Evolutionary conservation across 2,888 invertebrate genomes (phyloP).

Genomic region (Furcula furcula): DNA sequence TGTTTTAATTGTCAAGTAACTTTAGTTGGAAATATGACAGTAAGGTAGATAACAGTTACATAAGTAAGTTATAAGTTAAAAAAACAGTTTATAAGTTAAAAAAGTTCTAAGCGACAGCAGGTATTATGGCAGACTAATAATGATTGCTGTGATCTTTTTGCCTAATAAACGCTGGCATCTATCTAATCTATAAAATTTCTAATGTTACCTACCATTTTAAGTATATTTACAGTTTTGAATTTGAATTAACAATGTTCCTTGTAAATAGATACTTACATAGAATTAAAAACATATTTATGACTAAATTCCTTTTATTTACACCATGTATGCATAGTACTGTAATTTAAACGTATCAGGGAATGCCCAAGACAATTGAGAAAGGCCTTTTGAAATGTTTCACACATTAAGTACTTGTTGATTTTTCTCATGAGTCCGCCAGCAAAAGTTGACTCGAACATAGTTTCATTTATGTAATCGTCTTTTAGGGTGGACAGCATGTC

Average conservation of each 20-base stretch:
- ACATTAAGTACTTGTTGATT: slow-evolving; percentile 5
- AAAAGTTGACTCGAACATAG: slow-evolving; percentile 18
- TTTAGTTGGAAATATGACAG: too few species aligned
- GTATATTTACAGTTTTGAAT: too few species aligned
- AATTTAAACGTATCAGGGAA: slow-evolving; percentile 8
- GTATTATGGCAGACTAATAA: too few species aligned
- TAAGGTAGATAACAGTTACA: too few species aligned
- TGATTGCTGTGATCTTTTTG: too few species aligned
- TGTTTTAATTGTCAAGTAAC: too few species aligned
- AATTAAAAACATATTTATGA: neutral
- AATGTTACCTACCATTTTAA: too few species aligned
- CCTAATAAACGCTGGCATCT: too few species aligned
- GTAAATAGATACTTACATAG: neutral
- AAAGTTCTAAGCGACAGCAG: too few species aligned
- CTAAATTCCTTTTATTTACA: neutral
- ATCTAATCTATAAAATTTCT: too few species aligned
- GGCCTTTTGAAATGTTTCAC: slow-evolving; percentile 14
- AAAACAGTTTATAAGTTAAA: too few species aligned
- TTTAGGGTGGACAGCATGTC: slow-evolving; percentile 5
- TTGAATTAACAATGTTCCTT: neutral
- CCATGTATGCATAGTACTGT: neutral
- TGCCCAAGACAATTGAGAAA: slow-evolving; percentile 30
- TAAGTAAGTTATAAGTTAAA: too few species aligned
- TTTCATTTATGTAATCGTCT: slow-evolving; percentile 19
- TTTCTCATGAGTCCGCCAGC: slow-evolving; percentile 4